Evolutionary conservation across 2,888 invertebrate species (phyloP).

Genomic region (Auanema sp.): DNA sequence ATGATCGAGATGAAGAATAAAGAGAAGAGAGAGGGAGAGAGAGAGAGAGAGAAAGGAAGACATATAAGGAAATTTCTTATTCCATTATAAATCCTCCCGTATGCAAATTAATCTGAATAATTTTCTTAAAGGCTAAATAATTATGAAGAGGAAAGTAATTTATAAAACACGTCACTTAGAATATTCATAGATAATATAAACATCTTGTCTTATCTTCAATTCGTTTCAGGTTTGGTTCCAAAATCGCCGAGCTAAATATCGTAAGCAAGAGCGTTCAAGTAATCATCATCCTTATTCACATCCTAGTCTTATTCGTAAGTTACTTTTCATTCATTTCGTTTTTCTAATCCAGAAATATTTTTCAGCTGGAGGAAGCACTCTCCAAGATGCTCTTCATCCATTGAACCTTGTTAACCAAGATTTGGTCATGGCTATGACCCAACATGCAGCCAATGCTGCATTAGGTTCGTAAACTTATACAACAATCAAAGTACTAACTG

Average conservation of each 20-base stretch:
- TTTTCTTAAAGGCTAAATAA: background rate
- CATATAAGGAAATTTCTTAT: constrained; percentile 3
- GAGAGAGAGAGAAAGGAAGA: background rate
- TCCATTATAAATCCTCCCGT: background rate
- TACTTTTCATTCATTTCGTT: background rate
- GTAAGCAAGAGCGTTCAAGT: constrained; percentile 49
- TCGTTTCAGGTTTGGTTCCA: constrained; percentile 59
- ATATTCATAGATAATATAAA: no score
- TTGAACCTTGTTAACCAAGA: constrained; percentile 32
- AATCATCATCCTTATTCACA: constrained; percentile 37
- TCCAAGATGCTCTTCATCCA: constrained; percentile 17
- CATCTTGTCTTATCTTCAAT: no score
- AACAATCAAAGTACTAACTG: background rate
- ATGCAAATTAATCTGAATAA: background rate
- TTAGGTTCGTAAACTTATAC: constrained; percentile 22
- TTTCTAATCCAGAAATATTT: background rate
- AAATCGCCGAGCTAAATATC: constrained; percentile 59
- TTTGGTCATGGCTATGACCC: constrained; percentile 30
- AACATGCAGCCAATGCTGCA: constrained; percentile 33
- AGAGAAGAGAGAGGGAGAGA: background rate
- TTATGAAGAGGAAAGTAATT: constrained; percentile 3
- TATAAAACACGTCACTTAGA: background rate
- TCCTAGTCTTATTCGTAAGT: constrained; percentile 19
- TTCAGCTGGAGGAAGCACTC: constrained; percentile 5
- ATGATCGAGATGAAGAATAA: background rate